These are phyloP conservation scores for Blennius ocellaris DNA, from an alignment of 2,113 vertebrate species.

Conservation along the genomic window DNA sequence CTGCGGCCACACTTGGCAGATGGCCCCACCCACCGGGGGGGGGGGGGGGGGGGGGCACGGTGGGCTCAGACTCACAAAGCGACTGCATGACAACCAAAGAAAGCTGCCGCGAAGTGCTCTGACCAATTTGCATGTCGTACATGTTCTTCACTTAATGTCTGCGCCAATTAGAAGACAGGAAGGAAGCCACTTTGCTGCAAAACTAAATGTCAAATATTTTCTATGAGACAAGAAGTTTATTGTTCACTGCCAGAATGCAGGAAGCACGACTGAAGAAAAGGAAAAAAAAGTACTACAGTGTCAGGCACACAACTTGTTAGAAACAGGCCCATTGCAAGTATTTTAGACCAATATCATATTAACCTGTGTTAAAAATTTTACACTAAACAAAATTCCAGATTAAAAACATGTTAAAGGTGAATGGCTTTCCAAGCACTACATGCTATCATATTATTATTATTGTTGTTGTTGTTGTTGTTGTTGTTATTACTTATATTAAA, in stretches of 20 bases:
- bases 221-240: not conserved
- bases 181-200: not conserved
- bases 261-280: too few species aligned
- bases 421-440: too few species aligned
- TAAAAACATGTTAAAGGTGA: too few species aligned
- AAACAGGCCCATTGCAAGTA: too few species aligned
- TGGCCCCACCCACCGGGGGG: constrained; percentile 56
- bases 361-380: too few species aligned
- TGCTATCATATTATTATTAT: too few species aligned
- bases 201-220: constrained; percentile 4
- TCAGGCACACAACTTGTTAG: too few species aligned
- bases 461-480: too few species aligned
- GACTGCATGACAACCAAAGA: constrained; percentile 6
- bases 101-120: constrained; percentile 22
- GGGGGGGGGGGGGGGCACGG: constrained; percentile 42
- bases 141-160: not conserved
- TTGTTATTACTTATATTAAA: too few species aligned
- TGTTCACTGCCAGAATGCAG: not conserved
- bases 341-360: too few species aligned
- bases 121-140: constrained; percentile 12
- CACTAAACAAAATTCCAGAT: too few species aligned
- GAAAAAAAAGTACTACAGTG: too few species aligned
- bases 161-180: not conserved
- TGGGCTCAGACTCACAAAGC: constrained; percentile 19
- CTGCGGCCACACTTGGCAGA: constrained; percentile 29